Base-by-base conservation (phyloP, 2,113 vertebrate genomes). In the Cervus canadensis region DNA sequence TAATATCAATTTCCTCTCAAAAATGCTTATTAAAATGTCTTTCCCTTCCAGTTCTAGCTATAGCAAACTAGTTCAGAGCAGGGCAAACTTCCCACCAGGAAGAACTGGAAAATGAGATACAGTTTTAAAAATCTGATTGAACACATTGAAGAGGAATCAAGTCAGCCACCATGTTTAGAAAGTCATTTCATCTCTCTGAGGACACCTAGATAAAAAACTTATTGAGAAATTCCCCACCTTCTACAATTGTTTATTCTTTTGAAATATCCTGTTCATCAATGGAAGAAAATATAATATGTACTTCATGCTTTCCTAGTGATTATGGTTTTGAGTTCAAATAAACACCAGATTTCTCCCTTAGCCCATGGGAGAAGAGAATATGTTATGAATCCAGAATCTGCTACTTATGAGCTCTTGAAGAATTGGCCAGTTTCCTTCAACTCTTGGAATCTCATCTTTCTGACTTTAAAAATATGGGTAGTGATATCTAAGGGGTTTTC, bases 1-100 rank as follows among this genome's bases (percentile, higher is more conserved):
- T 79, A 40, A 74, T 26, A 54, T 7, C 16, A 48, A 64, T 48
- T 74, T 59, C 56, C 52, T 78, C 56, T 28, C 48, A 50, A 78
- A 89, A 95, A 40, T 36, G 14, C 8, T 92, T 87, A 36, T 81
- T 92, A 48, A 82, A 71, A 71, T n/a, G 33, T 16, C 26, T 71
- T 95, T 74, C 33, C 45, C 30, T 91, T 83, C 45, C 3, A 36
- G 4, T 81, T 50, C 13, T 52, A 62, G 3, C 16, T 89, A 21
- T 36, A 36, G n/a, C 6, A 71, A 78, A 43, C 11, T 17, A 59
- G 48, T 83, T 94, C 76, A 6, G 16, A 92, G 3, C 4, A 33
- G 8, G 17, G 9, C 5, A 78, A 60, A 78, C 0, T 74, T 89
- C 19, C 9, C 50, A 90, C 25, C 57, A 92, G 76, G 9, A 90